Conservation (phyloP, 2,888 invertebrate species). For the Mythimna albipuncta region DNA sequence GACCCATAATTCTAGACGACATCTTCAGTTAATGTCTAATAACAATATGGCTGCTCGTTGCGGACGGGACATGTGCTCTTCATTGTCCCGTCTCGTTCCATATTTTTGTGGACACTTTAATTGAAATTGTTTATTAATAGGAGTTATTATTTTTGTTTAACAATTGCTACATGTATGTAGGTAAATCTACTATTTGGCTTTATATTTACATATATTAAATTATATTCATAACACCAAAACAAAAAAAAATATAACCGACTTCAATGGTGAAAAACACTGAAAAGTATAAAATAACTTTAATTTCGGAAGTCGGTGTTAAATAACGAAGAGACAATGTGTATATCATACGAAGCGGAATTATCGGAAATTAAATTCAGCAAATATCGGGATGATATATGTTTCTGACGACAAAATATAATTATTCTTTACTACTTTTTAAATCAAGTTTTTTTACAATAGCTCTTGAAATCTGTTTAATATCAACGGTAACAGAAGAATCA, state of each 20-base stretch:
- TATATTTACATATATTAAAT: too few relatives aligned
- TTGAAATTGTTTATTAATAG: slow-evolving; percentile 19
- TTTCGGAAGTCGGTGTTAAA: too few relatives aligned
- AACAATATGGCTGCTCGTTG: slow-evolving; percentile 67
- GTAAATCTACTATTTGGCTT: too few relatives aligned
- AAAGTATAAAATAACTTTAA: too few relatives aligned
- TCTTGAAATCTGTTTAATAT: neutral
- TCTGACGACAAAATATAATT: too few relatives aligned
- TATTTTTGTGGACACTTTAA: slow-evolving; percentile 43
- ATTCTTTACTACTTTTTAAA: too few relatives aligned
- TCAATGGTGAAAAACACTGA: too few relatives aligned
- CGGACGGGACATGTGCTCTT: slow-evolving; percentile 57
- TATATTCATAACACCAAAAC: too few relatives aligned
- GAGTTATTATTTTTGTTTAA: too few relatives aligned
- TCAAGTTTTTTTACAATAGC: neutral
- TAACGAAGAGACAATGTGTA: neutral
- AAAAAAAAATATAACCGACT: too few relatives aligned
- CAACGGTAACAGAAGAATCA: neutral
- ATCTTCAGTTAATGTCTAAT: slow-evolving; percentile 71
- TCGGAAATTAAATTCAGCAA: neutral
- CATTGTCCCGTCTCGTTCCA: slow-evolving; percentile 42
- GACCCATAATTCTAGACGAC: slow-evolving; percentile 74
- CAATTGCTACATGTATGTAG: too few relatives aligned
- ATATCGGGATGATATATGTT: too few relatives aligned
- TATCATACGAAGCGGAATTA: neutral